phyloP scores from a whole-genome alignment of 2,888 invertebrate species.

The Melinaea menophilus region DNA sequence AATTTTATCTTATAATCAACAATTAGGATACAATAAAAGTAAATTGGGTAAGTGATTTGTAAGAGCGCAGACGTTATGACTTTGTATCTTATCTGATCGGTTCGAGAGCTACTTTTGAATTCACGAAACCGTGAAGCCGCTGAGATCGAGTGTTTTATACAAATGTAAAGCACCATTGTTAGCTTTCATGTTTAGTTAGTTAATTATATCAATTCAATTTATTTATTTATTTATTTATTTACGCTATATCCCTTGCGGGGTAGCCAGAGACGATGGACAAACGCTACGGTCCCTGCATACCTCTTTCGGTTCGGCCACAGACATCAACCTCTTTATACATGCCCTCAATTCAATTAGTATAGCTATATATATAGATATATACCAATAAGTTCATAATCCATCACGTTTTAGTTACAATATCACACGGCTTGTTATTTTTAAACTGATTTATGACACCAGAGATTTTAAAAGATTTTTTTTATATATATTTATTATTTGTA shows the following conservation, averaged over 20 bases:
- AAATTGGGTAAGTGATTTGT: constrained; percentile 67
- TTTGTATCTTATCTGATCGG: constrained; percentile 39
- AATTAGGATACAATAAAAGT: constrained; percentile 52
- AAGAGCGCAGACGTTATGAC: constrained; percentile 54
- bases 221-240: too few relatives aligned
- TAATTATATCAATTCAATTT: neutral
- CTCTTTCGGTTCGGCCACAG: too few relatives aligned
- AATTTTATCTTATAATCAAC: constrained; percentile 55
- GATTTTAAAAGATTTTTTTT: constrained; percentile 66
- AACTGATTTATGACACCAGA: constrained; percentile 73
- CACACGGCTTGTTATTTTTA: constrained; percentile 62
- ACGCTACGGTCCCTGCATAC: too few relatives aligned
- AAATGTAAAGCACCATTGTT: constrained; percentile 4
- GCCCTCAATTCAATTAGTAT: too few relatives aligned
- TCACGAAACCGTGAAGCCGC: constrained; percentile 18
- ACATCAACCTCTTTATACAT: too few relatives aligned
- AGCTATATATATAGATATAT: neutral
- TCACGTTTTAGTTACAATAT: constrained; percentile 67
- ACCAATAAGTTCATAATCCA: constrained; percentile 43
- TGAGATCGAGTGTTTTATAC: constrained; percentile 15
- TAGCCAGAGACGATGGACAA: too few relatives aligned
- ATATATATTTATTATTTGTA: constrained; percentile 73
- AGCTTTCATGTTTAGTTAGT: neutral
- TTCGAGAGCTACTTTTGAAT: constrained; percentile 20
- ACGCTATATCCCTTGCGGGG: too few relatives aligned